phyloP scores from a whole-genome alignment of 2,888 invertebrate species.

The Phalera bucephala region DNA sequence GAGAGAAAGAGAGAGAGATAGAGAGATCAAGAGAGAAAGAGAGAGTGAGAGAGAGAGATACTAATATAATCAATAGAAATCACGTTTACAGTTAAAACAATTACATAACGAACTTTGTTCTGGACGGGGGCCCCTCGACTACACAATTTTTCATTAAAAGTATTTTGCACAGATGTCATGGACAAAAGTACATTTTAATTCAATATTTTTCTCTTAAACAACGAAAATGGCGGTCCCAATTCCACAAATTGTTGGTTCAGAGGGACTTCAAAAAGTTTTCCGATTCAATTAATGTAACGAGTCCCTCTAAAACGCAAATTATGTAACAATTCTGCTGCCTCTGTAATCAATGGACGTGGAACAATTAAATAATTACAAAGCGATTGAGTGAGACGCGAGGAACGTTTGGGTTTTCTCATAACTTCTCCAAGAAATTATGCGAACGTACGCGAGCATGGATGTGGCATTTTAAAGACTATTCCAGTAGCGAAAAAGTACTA shows the following conservation, averaged over 20 bases:
- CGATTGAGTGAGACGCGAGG: not conserved
- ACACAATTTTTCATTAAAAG: too few relatives aligned
- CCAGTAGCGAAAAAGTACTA: too few relatives aligned
- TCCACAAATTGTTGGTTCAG: not conserved
- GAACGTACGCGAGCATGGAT: not conserved
- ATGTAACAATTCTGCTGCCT: conserved; percentile 1
- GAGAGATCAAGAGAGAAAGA: too few relatives aligned
- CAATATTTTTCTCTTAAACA: not conserved
- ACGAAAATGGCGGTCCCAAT: too few relatives aligned
- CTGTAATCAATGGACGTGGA: not conserved
- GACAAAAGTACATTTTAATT: not conserved
- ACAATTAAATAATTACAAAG: conserved; percentile 2
- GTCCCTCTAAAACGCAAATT: conserved; percentile 1
- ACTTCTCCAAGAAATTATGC: not conserved
- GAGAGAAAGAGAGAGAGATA: too few relatives aligned
- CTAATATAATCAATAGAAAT: too few relatives aligned
- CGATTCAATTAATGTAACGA: conserved; percentile 5
- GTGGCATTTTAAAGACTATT: not conserved
- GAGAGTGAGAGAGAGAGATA: too few relatives aligned
- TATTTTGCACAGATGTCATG: not conserved
- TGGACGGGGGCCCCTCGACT: too few relatives aligned
- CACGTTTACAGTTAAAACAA: too few relatives aligned
- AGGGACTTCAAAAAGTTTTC: conserved; percentile 4
- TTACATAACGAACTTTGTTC: too few relatives aligned
- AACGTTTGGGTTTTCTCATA: not conserved